A percentile compares a stretch with the other conserved stretches of the same genome.
Conservation (phyloP, 64 coral and sea anemone species). For the Montipora sp. region DNA sequence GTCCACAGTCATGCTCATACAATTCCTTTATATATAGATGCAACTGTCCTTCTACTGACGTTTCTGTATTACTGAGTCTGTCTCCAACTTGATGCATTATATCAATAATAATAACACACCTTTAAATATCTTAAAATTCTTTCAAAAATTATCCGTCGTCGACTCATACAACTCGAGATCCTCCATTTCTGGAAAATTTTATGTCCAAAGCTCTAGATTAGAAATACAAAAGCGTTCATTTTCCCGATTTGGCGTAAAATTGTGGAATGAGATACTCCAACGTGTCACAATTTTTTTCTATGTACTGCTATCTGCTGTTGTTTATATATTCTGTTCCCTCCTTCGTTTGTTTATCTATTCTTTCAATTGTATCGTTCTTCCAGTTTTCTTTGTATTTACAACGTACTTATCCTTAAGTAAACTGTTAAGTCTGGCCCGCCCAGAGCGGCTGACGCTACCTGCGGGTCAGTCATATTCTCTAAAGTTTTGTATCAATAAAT, state of each 20-base stretch:
- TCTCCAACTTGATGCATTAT: slow-evolving; percentile 17
- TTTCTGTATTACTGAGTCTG: slow-evolving; percentile 38
- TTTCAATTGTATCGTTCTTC: too few relatives aligned
- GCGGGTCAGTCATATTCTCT: too few relatives aligned
- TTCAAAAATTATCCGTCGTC: not conserved
- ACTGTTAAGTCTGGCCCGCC: too few relatives aligned
- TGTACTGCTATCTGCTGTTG: too few relatives aligned
- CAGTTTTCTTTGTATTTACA: too few relatives aligned
- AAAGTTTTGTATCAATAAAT: too few relatives aligned
- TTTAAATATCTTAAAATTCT: slow-evolving; percentile 4
- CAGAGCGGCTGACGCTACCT: too few relatives aligned
- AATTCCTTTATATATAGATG: slow-evolving; percentile 28
- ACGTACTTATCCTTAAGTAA: too few relatives aligned
- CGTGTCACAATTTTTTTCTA: too few relatives aligned
- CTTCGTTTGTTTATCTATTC: too few relatives aligned
- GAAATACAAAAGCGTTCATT: not conserved
- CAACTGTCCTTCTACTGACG: not conserved
- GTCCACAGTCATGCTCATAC: slow-evolving; percentile 14
- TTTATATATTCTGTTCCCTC: too few relatives aligned
- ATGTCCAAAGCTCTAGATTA: not conserved
- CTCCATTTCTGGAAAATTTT: not conserved
- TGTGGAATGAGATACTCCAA: not conserved
- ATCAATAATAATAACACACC: slow-evolving; percentile 21
- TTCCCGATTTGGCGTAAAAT: not conserved
- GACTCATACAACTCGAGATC: slow-evolving; percentile 1